A percentile compares a stretch with the other conserved stretches of the same genome.
Evolutionary conservation across 2,113 vertebrate species (phyloP).

Genomic region (Mustela nigripes): DNA sequence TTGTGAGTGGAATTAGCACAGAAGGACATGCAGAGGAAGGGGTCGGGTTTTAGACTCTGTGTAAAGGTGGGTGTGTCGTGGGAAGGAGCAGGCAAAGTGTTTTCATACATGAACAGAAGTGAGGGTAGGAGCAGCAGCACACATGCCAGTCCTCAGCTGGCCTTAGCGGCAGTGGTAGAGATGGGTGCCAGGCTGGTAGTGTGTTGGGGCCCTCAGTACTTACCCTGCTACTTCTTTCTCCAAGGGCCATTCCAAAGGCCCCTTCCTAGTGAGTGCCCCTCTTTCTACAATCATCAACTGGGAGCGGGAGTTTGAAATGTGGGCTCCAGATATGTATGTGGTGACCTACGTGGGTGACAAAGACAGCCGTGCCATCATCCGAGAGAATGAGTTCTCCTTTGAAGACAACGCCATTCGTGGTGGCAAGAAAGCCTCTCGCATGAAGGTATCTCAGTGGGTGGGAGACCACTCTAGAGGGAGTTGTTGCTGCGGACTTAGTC

Average conservation of each 20-base stretch:
- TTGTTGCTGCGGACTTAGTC: background rate
- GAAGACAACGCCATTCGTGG: conserved; percentile 98
- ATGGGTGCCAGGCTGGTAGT: conserved; percentile 64
- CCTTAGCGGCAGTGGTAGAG: background rate
- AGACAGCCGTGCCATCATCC: conserved; percentile 97
- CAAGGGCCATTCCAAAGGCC: conserved; percentile 98
- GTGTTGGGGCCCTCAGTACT: background rate
- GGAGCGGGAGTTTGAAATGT: conserved; percentile 99
- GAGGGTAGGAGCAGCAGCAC: background rate
- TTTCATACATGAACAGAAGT: background rate
- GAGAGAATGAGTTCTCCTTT: conserved; percentile 98
- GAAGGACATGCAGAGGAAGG: background rate
- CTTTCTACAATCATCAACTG: conserved; percentile 99
- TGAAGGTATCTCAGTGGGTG: conserved; percentile 91
- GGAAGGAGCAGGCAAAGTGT: background rate
- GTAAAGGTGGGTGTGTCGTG: background rate
- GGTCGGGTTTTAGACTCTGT: background rate
- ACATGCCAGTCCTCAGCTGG: background rate
- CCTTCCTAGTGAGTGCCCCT: conserved; percentile 96
- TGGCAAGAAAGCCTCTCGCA: conserved; percentile 97
- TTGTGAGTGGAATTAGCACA: background rate
- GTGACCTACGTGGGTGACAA: conserved; percentile 98
- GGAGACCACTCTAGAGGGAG: background rate
- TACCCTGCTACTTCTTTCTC: background rate
- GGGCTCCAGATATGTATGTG: conserved; percentile 99